A percentile compares a stretch with the other conserved stretches of the same genome.
Conservation (phyloP, 2,888 invertebrate genomes). For the Andrena hattorfiana region DNA sequence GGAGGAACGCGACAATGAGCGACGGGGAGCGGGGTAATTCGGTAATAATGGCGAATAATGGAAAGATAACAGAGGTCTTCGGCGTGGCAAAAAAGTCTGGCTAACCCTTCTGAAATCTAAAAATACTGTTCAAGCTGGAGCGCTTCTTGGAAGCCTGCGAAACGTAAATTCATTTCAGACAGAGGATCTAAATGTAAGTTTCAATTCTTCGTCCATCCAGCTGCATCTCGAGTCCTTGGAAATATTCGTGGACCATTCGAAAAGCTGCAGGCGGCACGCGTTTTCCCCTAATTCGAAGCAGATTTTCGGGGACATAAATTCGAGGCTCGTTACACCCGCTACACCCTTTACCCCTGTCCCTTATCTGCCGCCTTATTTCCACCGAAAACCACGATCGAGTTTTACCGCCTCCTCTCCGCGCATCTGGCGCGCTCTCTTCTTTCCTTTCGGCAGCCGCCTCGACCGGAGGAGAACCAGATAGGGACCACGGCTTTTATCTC, state of each 20-base stretch:
- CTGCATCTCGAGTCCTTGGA: not conserved
- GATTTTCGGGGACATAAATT: slow-evolving; percentile 57
- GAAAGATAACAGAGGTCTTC: slow-evolving; percentile 41
- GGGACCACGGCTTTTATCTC: slow-evolving; percentile 45
- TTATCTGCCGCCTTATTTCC: slow-evolving; percentile 47
- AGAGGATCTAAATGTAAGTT: not conserved
- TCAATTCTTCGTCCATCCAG: not conserved
- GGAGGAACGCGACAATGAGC: slow-evolving; percentile 31
- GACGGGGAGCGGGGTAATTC: slow-evolving; percentile 19
- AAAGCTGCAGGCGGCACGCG: slow-evolving; percentile 68
- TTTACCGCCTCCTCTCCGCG: slow-evolving; percentile 21
- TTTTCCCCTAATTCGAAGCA: slow-evolving; percentile 71
- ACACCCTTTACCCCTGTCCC: not conserved
- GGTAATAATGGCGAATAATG: slow-evolving; percentile 53
- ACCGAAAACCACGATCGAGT: slow-evolving; percentile 33
- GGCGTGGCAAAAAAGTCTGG: not conserved
- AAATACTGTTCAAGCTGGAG: no score
- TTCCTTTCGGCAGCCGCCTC: slow-evolving; percentile 19
- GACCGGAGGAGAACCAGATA: not conserved
- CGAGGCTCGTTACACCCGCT: slow-evolving; percentile 21
- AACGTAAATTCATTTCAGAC: no score
- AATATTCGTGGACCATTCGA: slow-evolving; percentile 6
- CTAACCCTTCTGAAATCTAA: not conserved
- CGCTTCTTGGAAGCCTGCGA: no score
- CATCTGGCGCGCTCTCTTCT: slow-evolving; percentile 48